Evolutionary conservation across 2,113 vertebrate species (phyloP).

Genomic region (Addax nasomaculatus): DNA sequence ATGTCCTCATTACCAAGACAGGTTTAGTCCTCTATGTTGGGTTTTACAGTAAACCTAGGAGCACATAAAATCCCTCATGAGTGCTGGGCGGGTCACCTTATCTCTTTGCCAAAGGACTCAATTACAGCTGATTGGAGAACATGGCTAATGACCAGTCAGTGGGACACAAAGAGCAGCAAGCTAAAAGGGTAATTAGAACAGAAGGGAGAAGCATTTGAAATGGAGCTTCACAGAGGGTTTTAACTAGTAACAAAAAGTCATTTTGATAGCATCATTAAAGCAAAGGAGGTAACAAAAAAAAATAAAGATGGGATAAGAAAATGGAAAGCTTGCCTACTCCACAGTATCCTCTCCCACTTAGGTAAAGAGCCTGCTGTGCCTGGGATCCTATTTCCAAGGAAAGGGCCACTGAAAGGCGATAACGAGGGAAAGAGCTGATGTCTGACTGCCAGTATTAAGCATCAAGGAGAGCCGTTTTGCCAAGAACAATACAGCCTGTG

Average conservation of each 20-base stretch:
- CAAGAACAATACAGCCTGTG: constrained; percentile 32
- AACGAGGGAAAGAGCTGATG: constrained; percentile 3
- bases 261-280: constrained; percentile 67
- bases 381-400: constrained; percentile 58
- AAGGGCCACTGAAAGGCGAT: constrained; percentile 45
- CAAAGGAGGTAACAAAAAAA: constrained; percentile 62
- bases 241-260: constrained; percentile 70
- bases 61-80: constrained; percentile 58
- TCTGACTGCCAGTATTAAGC: constrained; percentile 10
- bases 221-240: constrained; percentile 60
- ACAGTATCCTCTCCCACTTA: constrained; percentile 21
- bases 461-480: constrained; percentile 6
- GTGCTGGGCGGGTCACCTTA: constrained; percentile 66
- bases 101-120: constrained; percentile 66
- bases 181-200: constrained; percentile 75
- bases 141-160: constrained; percentile 55
- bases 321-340: constrained; percentile 48
- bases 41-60: constrained; percentile 61
- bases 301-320: constrained; percentile 69
- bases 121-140: constrained; percentile 73
- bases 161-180: constrained; percentile 63
- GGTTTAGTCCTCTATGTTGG: constrained; percentile 20
- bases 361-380: constrained; percentile 42
- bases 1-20: constrained; percentile 47
- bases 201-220: constrained; percentile 66